Evolutionary conservation across 2,888 invertebrate genomes (phyloP).

Genomic region (Nemoura dubitans): DNA sequence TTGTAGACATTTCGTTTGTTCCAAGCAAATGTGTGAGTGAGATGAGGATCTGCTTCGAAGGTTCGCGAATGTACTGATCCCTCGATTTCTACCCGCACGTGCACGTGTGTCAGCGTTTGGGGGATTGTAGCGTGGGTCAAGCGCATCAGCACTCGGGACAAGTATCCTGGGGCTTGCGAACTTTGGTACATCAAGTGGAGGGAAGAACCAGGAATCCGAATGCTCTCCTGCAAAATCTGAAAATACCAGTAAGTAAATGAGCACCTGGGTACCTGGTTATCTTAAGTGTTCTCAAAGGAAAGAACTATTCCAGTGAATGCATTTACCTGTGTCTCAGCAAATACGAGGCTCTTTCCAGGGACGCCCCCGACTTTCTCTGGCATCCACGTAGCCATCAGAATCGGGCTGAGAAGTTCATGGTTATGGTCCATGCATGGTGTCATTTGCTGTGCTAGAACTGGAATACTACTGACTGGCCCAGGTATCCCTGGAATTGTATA

Average conservation of each 20-base stretch:
- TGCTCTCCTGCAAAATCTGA: conserved; percentile 95
- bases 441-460: conserved; percentile 58
- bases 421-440: conserved; percentile 85
- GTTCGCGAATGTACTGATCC: conserved; percentile 90
- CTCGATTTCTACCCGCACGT: conserved; percentile 92
- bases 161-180: conserved; percentile 92
- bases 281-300: too few species aligned
- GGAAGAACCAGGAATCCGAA: conserved; percentile 92
- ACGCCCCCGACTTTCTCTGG: conserved; percentile 88
- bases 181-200: conserved; percentile 95
- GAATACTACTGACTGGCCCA: conserved; percentile 44
- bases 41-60: conserved; percentile 95
- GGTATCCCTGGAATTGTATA: conserved; percentile 9
- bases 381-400: conserved; percentile 90
- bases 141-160: conserved; percentile 91
- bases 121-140: conserved; percentile 84
- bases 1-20: conserved; percentile 97
- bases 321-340: conserved; percentile 88
- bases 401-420: conserved; percentile 83
- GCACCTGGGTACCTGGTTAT: background rate
- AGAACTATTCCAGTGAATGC: background rate
- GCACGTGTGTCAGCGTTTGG: conserved; percentile 83
- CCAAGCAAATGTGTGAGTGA: conserved; percentile 97
- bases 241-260: conserved; percentile 50
- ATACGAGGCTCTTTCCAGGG: conserved; percentile 82